Conservation (phyloP, 2,888 invertebrate species). For the Drosophila trichaetosa region DNA sequence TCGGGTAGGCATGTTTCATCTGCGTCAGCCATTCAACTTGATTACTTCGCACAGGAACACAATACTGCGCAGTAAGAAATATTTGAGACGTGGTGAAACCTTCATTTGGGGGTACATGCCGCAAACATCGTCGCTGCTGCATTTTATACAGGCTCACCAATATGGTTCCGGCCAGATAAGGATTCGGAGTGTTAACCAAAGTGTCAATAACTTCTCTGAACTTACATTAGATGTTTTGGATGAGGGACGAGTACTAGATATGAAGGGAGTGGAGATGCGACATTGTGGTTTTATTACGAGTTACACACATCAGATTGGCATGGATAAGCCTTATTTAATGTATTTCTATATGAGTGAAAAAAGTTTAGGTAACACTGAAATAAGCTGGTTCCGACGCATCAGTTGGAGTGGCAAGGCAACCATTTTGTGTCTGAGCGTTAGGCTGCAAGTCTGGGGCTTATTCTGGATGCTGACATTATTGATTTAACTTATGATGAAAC, state of each 20-base stretch:
- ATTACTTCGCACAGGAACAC: conserved; percentile 26
- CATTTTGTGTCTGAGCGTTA: not conserved
- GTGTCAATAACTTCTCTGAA: conserved; percentile 16
- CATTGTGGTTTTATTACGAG: conserved; percentile 47
- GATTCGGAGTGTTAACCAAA: conserved; percentile 5
- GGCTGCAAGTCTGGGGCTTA: not conserved
- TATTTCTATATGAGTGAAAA: conserved; percentile 45
- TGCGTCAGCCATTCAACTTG: conserved; percentile 45
- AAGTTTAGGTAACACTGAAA: not conserved
- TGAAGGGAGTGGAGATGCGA: not conserved
- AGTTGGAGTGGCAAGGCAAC: not conserved
- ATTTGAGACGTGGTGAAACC: conserved; percentile 38
- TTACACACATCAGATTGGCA: conserved; percentile 14
- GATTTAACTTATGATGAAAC: not conserved
- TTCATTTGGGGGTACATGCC: conserved; percentile 68
- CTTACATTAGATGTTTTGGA: conserved; percentile 27
- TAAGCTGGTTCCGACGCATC: conserved; percentile 40
- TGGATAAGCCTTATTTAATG: not conserved
- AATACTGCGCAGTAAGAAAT: not conserved
- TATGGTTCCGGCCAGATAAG: conserved; percentile 16
- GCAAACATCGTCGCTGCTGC: conserved; percentile 26
- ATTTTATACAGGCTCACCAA: conserved; percentile 18
- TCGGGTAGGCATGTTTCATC: conserved; percentile 37
- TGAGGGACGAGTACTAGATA: not conserved
- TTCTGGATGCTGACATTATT: not conserved